phyloP scores from a whole-genome alignment of 1,140 invertebrate species.

The Papilio polyxenes region DNA sequence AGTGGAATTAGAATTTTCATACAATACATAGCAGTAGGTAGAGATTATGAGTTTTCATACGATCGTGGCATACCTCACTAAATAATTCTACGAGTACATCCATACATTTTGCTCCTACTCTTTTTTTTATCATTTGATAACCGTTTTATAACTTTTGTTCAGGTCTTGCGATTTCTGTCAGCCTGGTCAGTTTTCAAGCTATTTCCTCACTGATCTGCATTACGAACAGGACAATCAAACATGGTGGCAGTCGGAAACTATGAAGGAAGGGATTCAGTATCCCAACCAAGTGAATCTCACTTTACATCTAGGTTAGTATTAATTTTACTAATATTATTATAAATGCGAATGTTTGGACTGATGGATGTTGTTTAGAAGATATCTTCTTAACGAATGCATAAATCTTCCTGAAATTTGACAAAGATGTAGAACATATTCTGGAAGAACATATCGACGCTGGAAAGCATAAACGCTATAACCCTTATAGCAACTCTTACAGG shows the following conservation, averaged over 20 bases:
- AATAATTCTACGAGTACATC: neutral
- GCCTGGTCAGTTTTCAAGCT: constrained; percentile 85
- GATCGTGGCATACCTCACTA: neutral
- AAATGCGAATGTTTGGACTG: too few relatives aligned
- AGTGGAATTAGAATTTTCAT: neutral
- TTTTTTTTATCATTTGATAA: neutral
- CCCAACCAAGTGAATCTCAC: constrained; percentile 96
- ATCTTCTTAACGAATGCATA: too few relatives aligned
- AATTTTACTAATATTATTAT: neutral
- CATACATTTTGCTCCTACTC: neutral
- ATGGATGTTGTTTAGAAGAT: too few relatives aligned
- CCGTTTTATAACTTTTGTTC: neutral
- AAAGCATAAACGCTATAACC: too few relatives aligned
- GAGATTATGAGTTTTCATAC: neutral
- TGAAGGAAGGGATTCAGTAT: constrained; percentile 95
- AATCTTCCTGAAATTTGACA: too few relatives aligned
- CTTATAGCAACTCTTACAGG: too few relatives aligned
- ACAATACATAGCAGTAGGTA: neutral
- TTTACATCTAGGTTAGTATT: constrained; percentile 89
- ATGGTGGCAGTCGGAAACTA: constrained; percentile 99
- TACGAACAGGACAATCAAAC: constrained; percentile 93
- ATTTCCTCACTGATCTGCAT: constrained; percentile 95
- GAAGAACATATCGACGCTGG: too few relatives aligned
- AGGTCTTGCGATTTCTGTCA: constrained; percentile 84
- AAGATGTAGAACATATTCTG: too few relatives aligned